phyloP scores from a whole-genome alignment of 2,888 invertebrate genomes.

The Drosophila limbata region DNA sequence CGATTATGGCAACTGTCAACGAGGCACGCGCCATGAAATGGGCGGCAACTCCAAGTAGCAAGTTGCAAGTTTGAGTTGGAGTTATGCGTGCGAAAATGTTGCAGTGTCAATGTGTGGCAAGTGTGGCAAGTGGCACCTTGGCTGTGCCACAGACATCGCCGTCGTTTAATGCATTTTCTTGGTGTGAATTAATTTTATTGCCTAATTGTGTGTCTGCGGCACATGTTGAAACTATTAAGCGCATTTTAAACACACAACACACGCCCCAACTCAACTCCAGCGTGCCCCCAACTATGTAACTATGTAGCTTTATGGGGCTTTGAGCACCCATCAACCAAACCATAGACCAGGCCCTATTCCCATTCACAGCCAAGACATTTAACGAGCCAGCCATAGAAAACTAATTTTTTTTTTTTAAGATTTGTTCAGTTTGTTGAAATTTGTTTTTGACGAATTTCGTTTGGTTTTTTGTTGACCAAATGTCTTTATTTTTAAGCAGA shows the following conservation, averaged over 20 bases:
- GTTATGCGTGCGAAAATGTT: conserved; percentile 82
- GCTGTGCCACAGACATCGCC: conserved; percentile 32
- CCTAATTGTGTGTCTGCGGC: conserved; percentile 79
- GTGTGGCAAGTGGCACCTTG: conserved; percentile 52
- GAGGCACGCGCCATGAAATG: conserved; percentile 63
- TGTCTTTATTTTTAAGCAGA: conserved; percentile 78
- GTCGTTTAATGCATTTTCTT: conserved; percentile 71
- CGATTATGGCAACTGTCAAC: conserved; percentile 61
- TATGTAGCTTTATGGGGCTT: conserved; percentile 61
- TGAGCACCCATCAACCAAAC: conserved; percentile 13
- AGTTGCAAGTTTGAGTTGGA: conserved; percentile 39
- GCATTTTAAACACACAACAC: conserved; percentile 65
- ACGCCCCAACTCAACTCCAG: not conserved
- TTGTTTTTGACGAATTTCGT: conserved; percentile 24
- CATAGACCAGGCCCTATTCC: conserved; percentile 1
- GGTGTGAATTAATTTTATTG: conserved; percentile 84
- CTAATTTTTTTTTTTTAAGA: conserved; percentile 9
- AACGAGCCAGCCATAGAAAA: conserved; percentile 17
- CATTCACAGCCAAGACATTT: conserved; percentile 4
- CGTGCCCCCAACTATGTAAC: conserved; percentile 28
- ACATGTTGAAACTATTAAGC: conserved; percentile 85
- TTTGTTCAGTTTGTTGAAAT: conserved; percentile 32
- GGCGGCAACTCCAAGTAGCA: conserved; percentile 30
- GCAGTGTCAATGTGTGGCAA: conserved; percentile 44
- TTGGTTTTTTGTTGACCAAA: conserved; percentile 48